Evolutionary conservation across 2,113 vertebrate genomes (phyloP).

Genomic region (Butastur rufipennis): DNA sequence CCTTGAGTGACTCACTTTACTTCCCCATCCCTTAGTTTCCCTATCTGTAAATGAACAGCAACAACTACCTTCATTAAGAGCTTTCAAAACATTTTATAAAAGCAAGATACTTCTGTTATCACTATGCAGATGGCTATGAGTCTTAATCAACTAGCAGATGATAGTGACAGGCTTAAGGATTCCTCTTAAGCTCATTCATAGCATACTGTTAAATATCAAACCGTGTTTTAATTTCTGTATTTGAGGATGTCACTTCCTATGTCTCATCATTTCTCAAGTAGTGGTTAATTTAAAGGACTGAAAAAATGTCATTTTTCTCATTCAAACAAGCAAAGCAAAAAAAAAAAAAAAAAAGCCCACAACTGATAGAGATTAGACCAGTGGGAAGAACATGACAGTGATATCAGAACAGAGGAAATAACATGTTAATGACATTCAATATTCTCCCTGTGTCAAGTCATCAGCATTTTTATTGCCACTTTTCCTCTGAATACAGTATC

Average conservation of each 20-base stretch:
- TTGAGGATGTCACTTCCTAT: conserved; percentile 40
- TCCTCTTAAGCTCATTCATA: background rate
- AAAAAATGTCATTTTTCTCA: conserved; percentile 57
- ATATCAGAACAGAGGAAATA: conserved; percentile 74
- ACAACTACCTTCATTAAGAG: background rate
- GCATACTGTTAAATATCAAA: conserved; percentile 24
- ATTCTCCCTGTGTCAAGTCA: conserved; percentile 75
- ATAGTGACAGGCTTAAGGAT: conserved; percentile 2
- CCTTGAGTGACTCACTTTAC: background rate
- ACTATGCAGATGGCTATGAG: background rate
- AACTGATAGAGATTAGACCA: conserved; percentile 61
- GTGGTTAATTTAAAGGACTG: conserved; percentile 60
- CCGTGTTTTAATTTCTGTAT: conserved; percentile 47
- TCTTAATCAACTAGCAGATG: background rate
- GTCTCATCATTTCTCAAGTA: conserved; percentile 34
- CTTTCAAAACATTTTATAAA: background rate
- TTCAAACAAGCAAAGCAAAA: conserved; percentile 44
- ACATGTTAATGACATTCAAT: conserved; percentile 82
- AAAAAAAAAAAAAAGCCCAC: background rate
- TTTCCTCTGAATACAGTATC: conserved; percentile 79
- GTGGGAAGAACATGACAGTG: conserved; percentile 70
- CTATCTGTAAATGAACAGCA: background rate
- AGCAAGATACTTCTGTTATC: background rate
- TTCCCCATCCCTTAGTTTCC: background rate
- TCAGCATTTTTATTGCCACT: conserved; percentile 84